These are phyloP conservation scores for Ahaetulla prasina DNA, from an alignment of 2,113 vertebrate species.

Conservation along the genomic window DNA sequence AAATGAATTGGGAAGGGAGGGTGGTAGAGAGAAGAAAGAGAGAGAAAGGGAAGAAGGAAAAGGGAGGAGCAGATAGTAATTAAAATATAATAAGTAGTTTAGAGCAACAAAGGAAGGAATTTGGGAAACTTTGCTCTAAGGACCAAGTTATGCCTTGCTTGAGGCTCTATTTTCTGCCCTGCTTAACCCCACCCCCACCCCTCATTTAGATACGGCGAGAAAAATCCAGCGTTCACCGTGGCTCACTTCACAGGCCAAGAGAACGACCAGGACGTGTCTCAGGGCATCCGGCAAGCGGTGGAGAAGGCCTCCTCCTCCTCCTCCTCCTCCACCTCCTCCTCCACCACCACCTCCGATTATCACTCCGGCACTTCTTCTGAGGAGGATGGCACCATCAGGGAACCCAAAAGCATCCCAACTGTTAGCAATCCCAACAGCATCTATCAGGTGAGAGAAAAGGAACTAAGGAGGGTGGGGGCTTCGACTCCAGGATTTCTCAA, in stretches of 20 bases:
- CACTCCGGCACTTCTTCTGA: slow-evolving; percentile 76
- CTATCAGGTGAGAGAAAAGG: slow-evolving; percentile 77
- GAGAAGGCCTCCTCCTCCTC: slow-evolving; percentile 72
- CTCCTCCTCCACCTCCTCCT: background rate
- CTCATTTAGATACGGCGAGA: slow-evolving; percentile 84
- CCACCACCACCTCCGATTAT: slow-evolving; percentile 59
- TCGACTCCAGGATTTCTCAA: background rate
- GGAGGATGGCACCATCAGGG: slow-evolving; percentile 71
- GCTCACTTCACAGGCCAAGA: slow-evolving; percentile 66
- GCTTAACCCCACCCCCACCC: background rate
- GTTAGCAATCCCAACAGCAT: slow-evolving; percentile 95
- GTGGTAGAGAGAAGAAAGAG: too few relatives aligned
- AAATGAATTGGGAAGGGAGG: background rate
- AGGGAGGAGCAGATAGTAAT: background rate
- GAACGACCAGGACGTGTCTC: slow-evolving; percentile 72
- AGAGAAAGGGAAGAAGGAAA: background rate
- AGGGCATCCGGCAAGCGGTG: slow-evolving; percentile 78
- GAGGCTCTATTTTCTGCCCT: background rate
- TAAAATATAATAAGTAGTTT: background rate
- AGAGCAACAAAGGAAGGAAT: background rate
- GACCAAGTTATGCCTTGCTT: background rate
- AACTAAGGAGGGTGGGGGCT: background rate
- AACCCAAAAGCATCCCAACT: slow-evolving; percentile 74
- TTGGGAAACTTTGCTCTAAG: background rate
- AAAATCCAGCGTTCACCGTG: slow-evolving; percentile 80